Evolutionary conservation across 2,113 vertebrate genomes (phyloP).

Genomic region (Ictalurus furcatus): DNA sequence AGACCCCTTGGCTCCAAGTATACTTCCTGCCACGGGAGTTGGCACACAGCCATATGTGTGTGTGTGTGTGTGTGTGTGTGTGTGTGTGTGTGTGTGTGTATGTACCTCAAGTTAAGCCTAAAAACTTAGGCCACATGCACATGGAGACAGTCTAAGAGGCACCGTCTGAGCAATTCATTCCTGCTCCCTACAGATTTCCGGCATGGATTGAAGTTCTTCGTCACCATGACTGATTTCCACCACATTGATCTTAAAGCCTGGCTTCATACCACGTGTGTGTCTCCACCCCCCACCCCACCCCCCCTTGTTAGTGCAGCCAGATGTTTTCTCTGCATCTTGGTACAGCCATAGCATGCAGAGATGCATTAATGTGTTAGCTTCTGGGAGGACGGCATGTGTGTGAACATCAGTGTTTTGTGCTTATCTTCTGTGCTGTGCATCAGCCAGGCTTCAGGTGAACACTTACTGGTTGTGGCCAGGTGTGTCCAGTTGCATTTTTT

Average conservation of each 20-base stretch:
- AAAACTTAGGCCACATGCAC: background rate
- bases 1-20: conserved; percentile 50
- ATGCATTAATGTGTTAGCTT: background rate
- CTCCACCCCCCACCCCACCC: too few relatives aligned
- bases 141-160: background rate
- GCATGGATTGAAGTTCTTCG: background rate
- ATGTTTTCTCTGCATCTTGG: background rate
- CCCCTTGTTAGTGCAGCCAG: background rate
- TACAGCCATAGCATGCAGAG: background rate
- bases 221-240: conserved; percentile 6
- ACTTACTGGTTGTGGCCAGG: background rate
- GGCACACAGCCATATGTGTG: background rate
- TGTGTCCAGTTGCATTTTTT: background rate
- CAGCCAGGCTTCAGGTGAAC: background rate
- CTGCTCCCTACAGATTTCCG: background rate
- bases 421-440: background rate
- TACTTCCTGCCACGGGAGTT: conserved; percentile 49
- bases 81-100: background rate
- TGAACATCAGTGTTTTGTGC: background rate
- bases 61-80: background rate
- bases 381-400: too few relatives aligned
- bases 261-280: background rate
- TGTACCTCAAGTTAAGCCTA: conserved; percentile 17
- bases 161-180: background rate
- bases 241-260: background rate